Conservation (phyloP, 2,888 invertebrate species). For the Caenorhabditis sinica region DNA sequence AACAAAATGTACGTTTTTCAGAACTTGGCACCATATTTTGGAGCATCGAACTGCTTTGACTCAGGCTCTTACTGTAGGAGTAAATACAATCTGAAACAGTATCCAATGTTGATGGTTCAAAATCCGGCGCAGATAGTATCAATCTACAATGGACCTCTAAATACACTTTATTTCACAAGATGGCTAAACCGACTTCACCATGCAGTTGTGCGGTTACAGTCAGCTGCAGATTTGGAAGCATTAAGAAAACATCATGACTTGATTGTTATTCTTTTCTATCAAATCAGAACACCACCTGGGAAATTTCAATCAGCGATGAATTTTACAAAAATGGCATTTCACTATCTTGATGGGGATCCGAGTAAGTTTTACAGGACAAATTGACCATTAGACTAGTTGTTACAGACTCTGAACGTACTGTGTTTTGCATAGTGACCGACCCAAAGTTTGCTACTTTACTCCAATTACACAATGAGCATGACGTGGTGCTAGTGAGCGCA, state of each 20-base stretch:
- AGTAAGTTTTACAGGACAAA: conserved; percentile 24
- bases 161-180: conserved; percentile 37
- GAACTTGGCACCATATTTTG: conserved; percentile 41
- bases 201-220: conserved; percentile 35
- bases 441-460: conserved; percentile 31
- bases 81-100: conserved; percentile 56
- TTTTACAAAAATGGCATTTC: conserved; percentile 46
- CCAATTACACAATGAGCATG: conserved; percentile 52
- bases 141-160: conserved; percentile 58
- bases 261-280: conserved; percentile 34
- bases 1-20: conserved; percentile 23
- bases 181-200: conserved; percentile 63
- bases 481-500: conserved; percentile 50
- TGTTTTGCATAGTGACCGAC: conserved; percentile 57
- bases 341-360: conserved; percentile 58
- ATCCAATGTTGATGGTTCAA: conserved; percentile 55
- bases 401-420: conserved; percentile 54
- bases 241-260: conserved; percentile 40
- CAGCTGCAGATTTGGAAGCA: conserved; percentile 24
- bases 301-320: conserved; percentile 38
- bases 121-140: conserved; percentile 17
- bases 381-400: no score
- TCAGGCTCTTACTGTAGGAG: conserved; percentile 18
- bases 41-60: conserved; percentile 64
- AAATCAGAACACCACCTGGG: conserved; percentile 1